Conservation (phyloP, 2,113 vertebrate species). For the Tragelaphus imberbis region DNA sequence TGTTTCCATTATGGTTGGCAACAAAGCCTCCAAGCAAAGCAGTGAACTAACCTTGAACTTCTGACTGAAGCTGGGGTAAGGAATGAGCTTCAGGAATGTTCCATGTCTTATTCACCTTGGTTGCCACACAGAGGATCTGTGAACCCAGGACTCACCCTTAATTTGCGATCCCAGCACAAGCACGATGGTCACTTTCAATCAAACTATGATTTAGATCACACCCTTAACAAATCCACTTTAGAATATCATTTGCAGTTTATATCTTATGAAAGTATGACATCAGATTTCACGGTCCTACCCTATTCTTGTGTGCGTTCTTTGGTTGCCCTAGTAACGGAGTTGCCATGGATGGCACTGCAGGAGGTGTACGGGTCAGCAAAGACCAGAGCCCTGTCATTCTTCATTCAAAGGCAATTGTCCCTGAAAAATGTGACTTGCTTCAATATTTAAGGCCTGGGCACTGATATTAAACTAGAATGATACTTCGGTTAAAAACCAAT, state of each 20-base stretch:
- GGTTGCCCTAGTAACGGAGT: slow-evolving; percentile 86
- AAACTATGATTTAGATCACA: slow-evolving; percentile 65
- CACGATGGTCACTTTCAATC: background rate
- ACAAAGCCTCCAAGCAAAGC: background rate
- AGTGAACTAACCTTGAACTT: background rate
- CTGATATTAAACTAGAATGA: slow-evolving; percentile 86
- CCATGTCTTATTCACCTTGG: background rate
- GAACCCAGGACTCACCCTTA: background rate
- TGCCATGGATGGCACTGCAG: slow-evolving; percentile 84
- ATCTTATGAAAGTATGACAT: slow-evolving; percentile 81
- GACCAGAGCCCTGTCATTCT: slow-evolving; percentile 90
- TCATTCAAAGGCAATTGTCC: slow-evolving; percentile 93
- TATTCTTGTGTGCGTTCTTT: slow-evolving; percentile 69
- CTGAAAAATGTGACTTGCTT: slow-evolving; percentile 86
- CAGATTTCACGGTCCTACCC: slow-evolving; percentile 81
- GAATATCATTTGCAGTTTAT: slow-evolving; percentile 77
- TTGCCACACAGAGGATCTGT: background rate
- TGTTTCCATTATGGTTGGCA: background rate
- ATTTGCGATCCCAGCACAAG: background rate
- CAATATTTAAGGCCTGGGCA: slow-evolving; percentile 84
- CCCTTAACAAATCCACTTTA: slow-evolving; percentile 71
- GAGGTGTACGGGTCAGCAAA: slow-evolving; percentile 84
- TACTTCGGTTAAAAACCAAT: slow-evolving; percentile 86
- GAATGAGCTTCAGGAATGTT: background rate
- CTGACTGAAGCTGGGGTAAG: background rate